phyloP scores from a whole-genome alignment of 2,113 vertebrate genomes.

The Corythaeola cristata region DNA sequence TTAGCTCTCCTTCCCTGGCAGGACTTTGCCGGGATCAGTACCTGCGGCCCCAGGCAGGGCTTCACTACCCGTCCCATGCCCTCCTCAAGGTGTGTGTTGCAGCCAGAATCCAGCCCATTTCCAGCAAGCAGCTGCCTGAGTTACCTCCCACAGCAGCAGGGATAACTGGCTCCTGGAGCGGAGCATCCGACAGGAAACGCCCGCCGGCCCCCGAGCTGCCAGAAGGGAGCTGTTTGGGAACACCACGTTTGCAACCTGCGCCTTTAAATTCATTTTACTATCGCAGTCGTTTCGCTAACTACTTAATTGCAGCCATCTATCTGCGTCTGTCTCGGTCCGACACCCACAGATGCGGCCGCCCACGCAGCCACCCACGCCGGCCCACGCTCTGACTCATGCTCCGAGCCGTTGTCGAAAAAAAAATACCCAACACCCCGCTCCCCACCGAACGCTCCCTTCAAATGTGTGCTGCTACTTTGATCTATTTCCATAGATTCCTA shows the following conservation, averaged over 20 bases:
- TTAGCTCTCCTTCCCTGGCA: neutral
- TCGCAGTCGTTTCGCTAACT: constrained; percentile 65
- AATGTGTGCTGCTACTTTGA: constrained; percentile 65
- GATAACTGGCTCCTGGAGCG: neutral
- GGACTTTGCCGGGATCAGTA: neutral
- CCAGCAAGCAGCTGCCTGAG: neutral
- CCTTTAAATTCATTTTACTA: constrained; percentile 68
- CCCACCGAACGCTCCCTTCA: constrained; percentile 50
- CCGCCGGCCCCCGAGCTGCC: neutral
- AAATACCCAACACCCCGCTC: constrained; percentile 7
- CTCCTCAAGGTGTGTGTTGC: accelerated
- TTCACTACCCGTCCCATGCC: neutral
- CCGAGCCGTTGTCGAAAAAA: constrained; percentile 40
- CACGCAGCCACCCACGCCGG: constrained; percentile 53
- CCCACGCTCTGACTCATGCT: constrained; percentile 73
- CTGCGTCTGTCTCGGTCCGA: constrained; percentile 71
- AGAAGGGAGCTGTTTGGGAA: neutral
- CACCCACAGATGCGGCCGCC: constrained; percentile 74
- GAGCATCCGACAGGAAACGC: neutral
- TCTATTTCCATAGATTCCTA: constrained; percentile 70
- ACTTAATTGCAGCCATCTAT: constrained; percentile 68
- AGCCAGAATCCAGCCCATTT: neutral
- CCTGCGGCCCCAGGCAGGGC: accelerated
- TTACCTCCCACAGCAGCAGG: neutral
- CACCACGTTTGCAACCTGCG: neutral